These are phyloP conservation scores for Odontamblyopus rebecca DNA, from an alignment of 2,797 vertebrate species.

Conservation along the genomic window DNA sequence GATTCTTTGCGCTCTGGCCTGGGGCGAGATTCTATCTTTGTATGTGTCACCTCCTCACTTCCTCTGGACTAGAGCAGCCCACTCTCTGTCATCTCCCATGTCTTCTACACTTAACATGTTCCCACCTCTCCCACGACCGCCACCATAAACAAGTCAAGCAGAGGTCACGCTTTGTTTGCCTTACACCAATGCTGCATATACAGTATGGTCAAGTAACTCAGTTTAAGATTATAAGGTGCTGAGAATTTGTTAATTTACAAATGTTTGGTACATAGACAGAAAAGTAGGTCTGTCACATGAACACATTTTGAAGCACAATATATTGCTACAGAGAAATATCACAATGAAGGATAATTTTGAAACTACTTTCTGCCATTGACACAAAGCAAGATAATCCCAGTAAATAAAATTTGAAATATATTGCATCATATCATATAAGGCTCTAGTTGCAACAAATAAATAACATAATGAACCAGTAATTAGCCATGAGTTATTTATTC, in stretches of 20 bases:
- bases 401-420: no score
- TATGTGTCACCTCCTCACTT: slow-evolving; percentile 39
- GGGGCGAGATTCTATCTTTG: slow-evolving; percentile 33
- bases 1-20: slow-evolving; percentile 24
- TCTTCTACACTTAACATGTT: slow-evolving; percentile 17
- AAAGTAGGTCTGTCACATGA: no score
- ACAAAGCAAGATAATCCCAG: no score
- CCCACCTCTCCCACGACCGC: slow-evolving; percentile 8
- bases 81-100: slow-evolving; percentile 42
- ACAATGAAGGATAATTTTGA: no score
- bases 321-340: no score
- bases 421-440: no score
- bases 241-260: background rate
- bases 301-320: no score
- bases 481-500: no score
- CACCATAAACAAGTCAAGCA: slow-evolving; percentile 42
- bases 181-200: slow-evolving; percentile 10
- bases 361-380: no score
- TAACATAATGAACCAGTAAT: no score
- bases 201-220: background rate
- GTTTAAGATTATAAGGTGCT: background rate
- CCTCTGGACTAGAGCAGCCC: slow-evolving; percentile 33
- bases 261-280: background rate
- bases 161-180: slow-evolving; percentile 29
- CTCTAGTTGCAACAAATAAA: no score